Evolutionary conservation across 1,140 invertebrate species (phyloP).

Genomic region (Drosophila burlai): DNA sequence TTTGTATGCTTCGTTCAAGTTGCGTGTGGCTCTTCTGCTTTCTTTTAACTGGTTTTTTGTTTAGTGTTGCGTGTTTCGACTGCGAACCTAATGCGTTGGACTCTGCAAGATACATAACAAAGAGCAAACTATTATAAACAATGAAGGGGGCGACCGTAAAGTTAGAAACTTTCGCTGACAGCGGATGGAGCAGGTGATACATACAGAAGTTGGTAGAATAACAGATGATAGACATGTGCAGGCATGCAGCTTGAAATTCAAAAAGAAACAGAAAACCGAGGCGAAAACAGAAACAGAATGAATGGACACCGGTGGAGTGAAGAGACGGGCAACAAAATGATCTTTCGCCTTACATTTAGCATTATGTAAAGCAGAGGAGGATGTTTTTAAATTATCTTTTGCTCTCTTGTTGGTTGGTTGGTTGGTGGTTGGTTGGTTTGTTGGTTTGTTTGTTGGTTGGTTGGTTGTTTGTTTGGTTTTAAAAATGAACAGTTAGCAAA

Average conservation of each 20-base stretch:
- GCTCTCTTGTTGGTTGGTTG: conserved; percentile 52
- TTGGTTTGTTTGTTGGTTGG: conserved; percentile 27
- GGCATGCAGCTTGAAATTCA: conserved; percentile 5
- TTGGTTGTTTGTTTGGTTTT: conserved; percentile 60
- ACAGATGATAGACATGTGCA: conserved; percentile 34
- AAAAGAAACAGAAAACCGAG: conserved; percentile 8
- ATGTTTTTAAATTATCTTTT: conserved; percentile 48
- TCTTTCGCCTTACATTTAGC: conserved; percentile 64
- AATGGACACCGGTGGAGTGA: conserved; percentile 3
- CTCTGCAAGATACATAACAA: conserved; percentile 80
- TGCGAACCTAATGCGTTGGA: conserved; percentile 77
- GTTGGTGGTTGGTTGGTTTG: conserved; percentile 28
- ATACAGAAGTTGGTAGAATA: background rate
- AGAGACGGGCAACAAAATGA: conserved; percentile 40
- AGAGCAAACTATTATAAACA: conserved; percentile 56
- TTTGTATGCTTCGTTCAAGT: conserved; percentile 55
- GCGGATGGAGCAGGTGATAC: conserved; percentile 6
- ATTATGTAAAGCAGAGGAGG: conserved; percentile 44
- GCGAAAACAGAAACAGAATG: conserved; percentile 9
- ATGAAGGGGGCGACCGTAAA: conserved; percentile 1
- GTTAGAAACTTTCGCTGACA: conserved; percentile 35
- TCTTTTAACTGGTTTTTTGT: conserved; percentile 56
- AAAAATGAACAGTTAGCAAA: conserved; percentile 72
- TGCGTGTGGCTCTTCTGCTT: conserved; percentile 42
- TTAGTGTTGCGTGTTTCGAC: conserved; percentile 28